Base-by-base conservation (phyloP, 2,888 invertebrate genomes). In the Andrena bucephala region DNA sequence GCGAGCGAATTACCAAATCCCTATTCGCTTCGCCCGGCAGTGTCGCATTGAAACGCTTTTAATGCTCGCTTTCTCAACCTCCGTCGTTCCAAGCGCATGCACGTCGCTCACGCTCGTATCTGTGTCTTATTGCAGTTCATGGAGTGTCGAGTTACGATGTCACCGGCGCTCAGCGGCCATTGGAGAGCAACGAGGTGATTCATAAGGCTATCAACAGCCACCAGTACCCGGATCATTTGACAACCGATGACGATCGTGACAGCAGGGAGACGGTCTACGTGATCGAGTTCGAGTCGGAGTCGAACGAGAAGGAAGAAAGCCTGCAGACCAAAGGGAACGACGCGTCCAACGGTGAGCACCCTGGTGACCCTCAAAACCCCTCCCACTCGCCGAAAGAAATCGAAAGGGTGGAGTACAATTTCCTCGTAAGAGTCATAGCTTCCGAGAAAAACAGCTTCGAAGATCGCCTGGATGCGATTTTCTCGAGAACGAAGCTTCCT, bases 201-300 rank as follows among this genome's bases (percentile, higher is more conserved):
- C 85, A 84, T 57, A 82, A 85, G 20, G 59, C 31, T 65, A 78
- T 71, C 63, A 86, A 84, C 77, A 81, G 83, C 57, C 81, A 66
- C 81, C 83, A 86, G 83, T 89, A 87, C 80, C 83, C 86, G 78
- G 88, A 77, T 85, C 85, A 87, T 60, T 80, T 77, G 80, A 79
- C 74, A 27, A 77, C 65, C 75, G 80, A 81, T 27, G 70, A 80
- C 72, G 74, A 24, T 6, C 42, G 42, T 7, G 81, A 85, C 52
- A 89, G 87, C 36, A 87, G 87, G 33, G 90, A 89, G 66, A 85
- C 90, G n/a, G 87, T 92, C 73, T 91, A 91, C 80, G 87, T 92
- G 42, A 89, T 92, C 76, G 92, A 91, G 73, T 92, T 92, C 81
- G 92, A 92, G 75, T 91, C 92, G 36, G 92, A 91, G 77, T 85